Evolutionary conservation across 2,888 invertebrate species (phyloP).

Genomic region (Andrena marginata): DNA sequence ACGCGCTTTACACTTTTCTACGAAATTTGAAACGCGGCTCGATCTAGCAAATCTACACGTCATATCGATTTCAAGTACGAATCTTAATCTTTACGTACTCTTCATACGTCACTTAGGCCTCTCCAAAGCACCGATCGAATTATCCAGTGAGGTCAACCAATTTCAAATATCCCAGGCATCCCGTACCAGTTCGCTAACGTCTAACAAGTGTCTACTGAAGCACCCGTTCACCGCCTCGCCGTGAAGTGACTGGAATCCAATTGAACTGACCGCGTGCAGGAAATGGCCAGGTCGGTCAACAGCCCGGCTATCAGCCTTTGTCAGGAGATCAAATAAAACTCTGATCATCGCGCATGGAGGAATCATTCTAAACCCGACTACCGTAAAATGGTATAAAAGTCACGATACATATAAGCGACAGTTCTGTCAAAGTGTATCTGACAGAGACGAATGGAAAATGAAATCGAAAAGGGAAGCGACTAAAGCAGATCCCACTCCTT

Average conservation of each 20-base stretch:
- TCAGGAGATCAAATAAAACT: too few species aligned
- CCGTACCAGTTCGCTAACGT: neutral
- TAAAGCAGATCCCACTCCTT: too few species aligned
- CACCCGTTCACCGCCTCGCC: neutral
- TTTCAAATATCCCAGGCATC: neutral
- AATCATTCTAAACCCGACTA: too few species aligned
- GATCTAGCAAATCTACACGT: neutral
- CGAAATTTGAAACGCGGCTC: neutral
- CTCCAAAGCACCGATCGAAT: too few species aligned
- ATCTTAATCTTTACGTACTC: neutral
- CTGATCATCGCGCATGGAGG: too few species aligned
- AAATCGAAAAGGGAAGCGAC: too few species aligned
- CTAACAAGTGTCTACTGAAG: slow-evolving; percentile 3
- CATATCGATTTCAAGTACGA: neutral
- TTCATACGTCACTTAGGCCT: too few species aligned
- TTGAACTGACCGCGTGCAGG: neutral
- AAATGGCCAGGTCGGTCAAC: slow-evolving; percentile 1
- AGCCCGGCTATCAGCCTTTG: too few species aligned
- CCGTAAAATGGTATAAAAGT: too few species aligned
- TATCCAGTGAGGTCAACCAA: neutral
- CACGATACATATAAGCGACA: too few species aligned
- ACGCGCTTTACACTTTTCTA: neutral
- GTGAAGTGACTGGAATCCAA: neutral
- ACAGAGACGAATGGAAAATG: too few species aligned
- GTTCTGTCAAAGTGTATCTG: too few species aligned